These are phyloP conservation scores for Galleria mellonella DNA, from an alignment of 1,140 invertebrate genomes.

Conservation along the genomic window DNA sequence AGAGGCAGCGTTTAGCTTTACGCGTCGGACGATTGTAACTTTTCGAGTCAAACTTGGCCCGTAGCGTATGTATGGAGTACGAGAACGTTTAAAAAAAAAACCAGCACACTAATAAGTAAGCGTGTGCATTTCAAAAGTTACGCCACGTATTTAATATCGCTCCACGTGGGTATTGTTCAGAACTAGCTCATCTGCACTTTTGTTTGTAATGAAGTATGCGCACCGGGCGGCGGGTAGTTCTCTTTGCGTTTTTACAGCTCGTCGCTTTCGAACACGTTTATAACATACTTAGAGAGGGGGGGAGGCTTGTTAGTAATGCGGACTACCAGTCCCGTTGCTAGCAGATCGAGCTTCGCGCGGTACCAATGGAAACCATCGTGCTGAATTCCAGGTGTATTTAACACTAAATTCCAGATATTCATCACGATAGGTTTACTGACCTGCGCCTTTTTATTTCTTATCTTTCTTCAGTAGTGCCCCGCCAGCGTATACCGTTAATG, in stretches of 20 bases:
- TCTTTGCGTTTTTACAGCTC: neutral
- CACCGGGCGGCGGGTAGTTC: neutral
- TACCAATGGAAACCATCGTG: too few species aligned
- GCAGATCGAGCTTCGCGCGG: too few species aligned
- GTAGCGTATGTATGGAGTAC: too few species aligned
- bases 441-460: too few species aligned
- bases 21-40: conserved; percentile 22
- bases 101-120: conserved; percentile 7
- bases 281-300: too few species aligned
- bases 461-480: too few species aligned
- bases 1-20: conserved; percentile 9
- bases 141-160: conserved; percentile 17
- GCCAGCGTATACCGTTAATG: too few species aligned
- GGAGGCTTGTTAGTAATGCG: too few species aligned
- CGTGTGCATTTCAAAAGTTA: conserved; percentile 20
- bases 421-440: too few species aligned
- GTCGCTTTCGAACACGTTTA: neutral
- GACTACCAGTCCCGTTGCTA: too few species aligned
- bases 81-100: conserved; percentile 12
- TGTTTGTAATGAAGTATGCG: conserved; percentile 16
- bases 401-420: too few species aligned
- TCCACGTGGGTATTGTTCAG: conserved; percentile 10
- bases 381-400: too few species aligned
- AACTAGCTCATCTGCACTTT: conserved; percentile 13
- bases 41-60: conserved; percentile 20